Evolutionary conservation across 2,888 invertebrate genomes (phyloP).

Genomic region (Folsomia manolachei): DNA sequence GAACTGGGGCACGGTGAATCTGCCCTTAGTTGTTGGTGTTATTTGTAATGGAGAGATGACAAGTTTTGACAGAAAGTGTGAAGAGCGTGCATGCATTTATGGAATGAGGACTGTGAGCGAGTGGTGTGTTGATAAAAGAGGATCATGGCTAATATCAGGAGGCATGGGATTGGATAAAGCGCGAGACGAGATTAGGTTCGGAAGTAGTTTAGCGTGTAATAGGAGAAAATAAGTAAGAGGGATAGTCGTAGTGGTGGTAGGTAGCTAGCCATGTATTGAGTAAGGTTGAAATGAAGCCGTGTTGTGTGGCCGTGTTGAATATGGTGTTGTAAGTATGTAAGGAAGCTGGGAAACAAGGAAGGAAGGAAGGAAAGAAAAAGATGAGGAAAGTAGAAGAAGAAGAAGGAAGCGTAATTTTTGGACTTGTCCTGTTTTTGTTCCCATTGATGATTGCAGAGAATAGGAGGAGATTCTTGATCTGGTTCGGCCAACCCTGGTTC

Average conservation of each 20-base stretch:
- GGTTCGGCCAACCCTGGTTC: slow-evolving; percentile 47
- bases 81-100: slow-evolving; percentile 46
- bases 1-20: too few relatives aligned
- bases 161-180: slow-evolving; percentile 3
- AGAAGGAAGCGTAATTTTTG: slow-evolving; percentile 46
- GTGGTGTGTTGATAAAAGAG: slow-evolving; percentile 14
- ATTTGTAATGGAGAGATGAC: slow-evolving; percentile 39
- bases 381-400: too few relatives aligned
- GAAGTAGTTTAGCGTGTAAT: slow-evolving; percentile 12
- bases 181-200: slow-evolving; percentile 11
- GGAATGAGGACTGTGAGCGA: slow-evolving; percentile 25
- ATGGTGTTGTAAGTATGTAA: too few relatives aligned
- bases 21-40: too few relatives aligned
- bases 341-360: too few relatives aligned
- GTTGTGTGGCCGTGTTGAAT: too few relatives aligned
- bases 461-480: slow-evolving; percentile 51
- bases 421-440: slow-evolving; percentile 50
- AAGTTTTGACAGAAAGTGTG: slow-evolving; percentile 42
- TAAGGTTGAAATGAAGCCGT: too few relatives aligned
- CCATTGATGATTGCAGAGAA: slow-evolving; percentile 51
- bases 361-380: slow-evolving; percentile 10
- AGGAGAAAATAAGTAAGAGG: too few relatives aligned
- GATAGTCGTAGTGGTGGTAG: too few relatives aligned
- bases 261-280: too few relatives aligned
- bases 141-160: not conserved